Conservation (phyloP, 2,113 vertebrate species). For the Cebus imitator region DNA sequence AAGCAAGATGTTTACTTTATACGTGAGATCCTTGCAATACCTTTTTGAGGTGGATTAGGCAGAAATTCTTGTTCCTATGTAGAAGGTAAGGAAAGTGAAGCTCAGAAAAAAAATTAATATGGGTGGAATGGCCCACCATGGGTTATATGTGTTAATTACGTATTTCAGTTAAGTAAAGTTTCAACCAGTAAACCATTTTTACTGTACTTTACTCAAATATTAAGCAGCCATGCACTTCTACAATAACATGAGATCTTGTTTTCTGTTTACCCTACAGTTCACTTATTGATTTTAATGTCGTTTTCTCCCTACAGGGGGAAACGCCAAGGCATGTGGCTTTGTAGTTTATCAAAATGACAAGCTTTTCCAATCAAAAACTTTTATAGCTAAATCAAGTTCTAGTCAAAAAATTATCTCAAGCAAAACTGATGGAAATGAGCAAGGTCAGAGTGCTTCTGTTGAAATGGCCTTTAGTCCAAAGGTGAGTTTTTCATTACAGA, state of each 20-base stretch:
- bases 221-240: not conserved
- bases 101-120: not conserved
- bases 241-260: not conserved
- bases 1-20: not conserved
- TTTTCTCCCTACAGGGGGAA: conserved; percentile 57
- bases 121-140: not conserved
- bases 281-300: conserved; percentile 20
- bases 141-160: not conserved
- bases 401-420: conserved; percentile 72
- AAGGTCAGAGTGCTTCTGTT: not conserved
- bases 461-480: conserved; percentile 70
- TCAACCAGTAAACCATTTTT: not conserved
- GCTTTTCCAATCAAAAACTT: conserved; percentile 76
- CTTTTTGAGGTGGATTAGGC: not conserved
- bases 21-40: not conserved
- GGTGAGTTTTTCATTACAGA: conserved; percentile 59
- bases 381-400: not conserved
- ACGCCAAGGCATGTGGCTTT: conserved; percentile 66
- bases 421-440: not conserved
- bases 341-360: conserved; percentile 81
- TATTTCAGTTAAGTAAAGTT: not conserved
- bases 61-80: not conserved
- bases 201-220: not conserved
- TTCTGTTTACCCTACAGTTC: not conserved
- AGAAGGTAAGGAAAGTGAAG: conserved; percentile 4